A percentile compares a stretch with the other conserved stretches of the same genome.
phyloP scores from a whole-genome alignment of 2,888 invertebrate genomes.

The Lapara coniferarum region DNA sequence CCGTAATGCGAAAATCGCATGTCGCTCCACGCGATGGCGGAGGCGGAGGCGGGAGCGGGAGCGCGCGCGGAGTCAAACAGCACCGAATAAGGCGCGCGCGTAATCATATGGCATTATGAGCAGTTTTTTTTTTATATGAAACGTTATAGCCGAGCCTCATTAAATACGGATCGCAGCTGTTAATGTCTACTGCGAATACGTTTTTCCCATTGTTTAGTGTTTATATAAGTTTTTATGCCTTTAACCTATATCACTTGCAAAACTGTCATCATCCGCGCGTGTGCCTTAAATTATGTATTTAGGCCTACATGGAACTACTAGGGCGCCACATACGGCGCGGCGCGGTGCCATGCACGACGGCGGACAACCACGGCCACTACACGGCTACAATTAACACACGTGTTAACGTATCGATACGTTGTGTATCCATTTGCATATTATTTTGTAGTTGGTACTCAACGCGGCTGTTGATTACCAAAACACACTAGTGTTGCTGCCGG shows the following conservation, averaged over 20 bases:
- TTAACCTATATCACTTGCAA: conserved; percentile 6
- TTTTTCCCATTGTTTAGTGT: conserved; percentile 15
- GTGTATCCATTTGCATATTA: neutral
- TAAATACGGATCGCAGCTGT: conserved; percentile 23
- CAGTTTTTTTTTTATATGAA: conserved; percentile 14
- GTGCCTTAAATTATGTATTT: neutral
- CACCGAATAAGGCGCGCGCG: conserved; percentile 10
- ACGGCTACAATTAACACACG: conserved; percentile 6
- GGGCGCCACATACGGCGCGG: neutral
- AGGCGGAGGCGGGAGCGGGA: neutral
- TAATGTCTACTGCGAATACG: conserved; percentile 15
- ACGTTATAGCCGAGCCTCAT: conserved; percentile 16
- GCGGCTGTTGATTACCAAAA: neutral
- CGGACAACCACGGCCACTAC: neutral
- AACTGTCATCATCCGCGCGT: neutral
- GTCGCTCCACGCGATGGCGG: neutral
- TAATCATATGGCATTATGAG: conserved; percentile 19
- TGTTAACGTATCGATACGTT: neutral
- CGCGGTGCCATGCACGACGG: neutral
- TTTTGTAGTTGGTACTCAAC: too few relatives aligned
- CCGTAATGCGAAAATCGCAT: neutral
- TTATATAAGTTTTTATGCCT: conserved; percentile 10
- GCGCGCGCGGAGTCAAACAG: conserved; percentile 1
- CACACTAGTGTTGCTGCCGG: neutral
- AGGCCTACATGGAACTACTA: neutral